Conservation (phyloP, 2,797 vertebrate genomes). For the Channallabes apus region DNA sequence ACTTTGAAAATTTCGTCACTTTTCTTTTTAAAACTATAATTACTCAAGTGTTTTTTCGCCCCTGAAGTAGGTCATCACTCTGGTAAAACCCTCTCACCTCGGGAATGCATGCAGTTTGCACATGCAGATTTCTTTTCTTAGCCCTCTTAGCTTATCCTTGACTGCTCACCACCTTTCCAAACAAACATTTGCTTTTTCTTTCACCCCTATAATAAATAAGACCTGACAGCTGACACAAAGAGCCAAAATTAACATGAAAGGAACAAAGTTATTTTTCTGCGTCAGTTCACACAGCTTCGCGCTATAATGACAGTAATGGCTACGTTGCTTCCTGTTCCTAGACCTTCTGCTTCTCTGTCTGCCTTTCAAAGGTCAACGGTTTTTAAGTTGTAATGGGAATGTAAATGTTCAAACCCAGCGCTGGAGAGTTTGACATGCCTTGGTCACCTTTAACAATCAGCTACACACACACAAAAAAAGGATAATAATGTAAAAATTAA, state of each 20-base stretch:
- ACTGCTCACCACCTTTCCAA: constrained; percentile 32
- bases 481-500: not conserved
- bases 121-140: constrained; percentile 19
- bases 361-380: constrained; percentile 52
- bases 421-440: constrained; percentile 46
- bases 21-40: not conserved
- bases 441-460: constrained; percentile 45
- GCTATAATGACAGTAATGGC: constrained; percentile 54
- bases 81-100: not conserved
- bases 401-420: constrained; percentile 42
- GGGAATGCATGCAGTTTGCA: not conserved
- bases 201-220: constrained; percentile 48
- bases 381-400: constrained; percentile 48
- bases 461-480: not conserved
- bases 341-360: constrained; percentile 40
- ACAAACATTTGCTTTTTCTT: constrained; percentile 45
- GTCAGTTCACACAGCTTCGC: constrained; percentile 39
- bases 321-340: constrained; percentile 30
- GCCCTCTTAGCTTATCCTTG: constrained; percentile 31
- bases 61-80: not conserved
- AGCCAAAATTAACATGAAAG: constrained; percentile 51
- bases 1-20: not conserved
- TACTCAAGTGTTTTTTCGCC: not conserved
- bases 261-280: constrained; percentile 18
- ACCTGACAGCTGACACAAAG: constrained; percentile 53